Conservation (phyloP, 2,888 invertebrate genomes). For the Caenorhabditis japonica region DNA sequence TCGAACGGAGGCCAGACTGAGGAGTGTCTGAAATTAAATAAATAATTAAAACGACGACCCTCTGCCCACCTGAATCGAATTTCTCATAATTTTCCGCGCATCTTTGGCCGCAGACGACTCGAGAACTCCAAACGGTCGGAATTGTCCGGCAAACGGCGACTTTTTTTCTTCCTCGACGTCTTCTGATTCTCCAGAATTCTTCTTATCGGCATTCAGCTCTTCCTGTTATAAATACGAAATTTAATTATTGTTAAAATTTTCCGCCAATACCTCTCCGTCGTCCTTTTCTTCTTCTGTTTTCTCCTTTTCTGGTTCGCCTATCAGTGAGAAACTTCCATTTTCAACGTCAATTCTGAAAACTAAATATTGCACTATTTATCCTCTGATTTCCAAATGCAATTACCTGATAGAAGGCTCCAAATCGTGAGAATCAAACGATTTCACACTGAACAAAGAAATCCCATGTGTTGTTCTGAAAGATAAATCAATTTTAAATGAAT, state of each 20-base stretch:
- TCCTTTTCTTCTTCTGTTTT: constrained; percentile 13
- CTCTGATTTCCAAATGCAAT: no score
- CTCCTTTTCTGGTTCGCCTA: constrained; percentile 13
- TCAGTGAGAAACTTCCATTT: constrained; percentile 10
- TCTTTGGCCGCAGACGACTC: constrained; percentile 54
- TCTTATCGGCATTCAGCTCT: constrained; percentile 1
- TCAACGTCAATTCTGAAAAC: constrained; percentile 23
- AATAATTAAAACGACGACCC: neutral
- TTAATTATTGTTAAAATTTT: neutral
- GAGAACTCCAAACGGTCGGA: constrained; percentile 58
- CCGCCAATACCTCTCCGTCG: neutral
- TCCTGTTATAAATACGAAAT: constrained; percentile 13
- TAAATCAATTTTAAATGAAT: neutral
- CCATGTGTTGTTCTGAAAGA: constrained; percentile 47
- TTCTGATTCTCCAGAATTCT: constrained; percentile 27
- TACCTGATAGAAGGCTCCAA: constrained; percentile 45
- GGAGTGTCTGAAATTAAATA: constrained; percentile 22
- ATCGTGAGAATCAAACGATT: constrained; percentile 45
- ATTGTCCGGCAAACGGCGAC: constrained; percentile 27
- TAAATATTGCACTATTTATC: no score
- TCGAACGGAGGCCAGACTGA: constrained; percentile 21
- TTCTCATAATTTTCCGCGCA: constrained; percentile 42
- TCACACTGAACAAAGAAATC: constrained; percentile 51
- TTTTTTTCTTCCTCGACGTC: constrained; percentile 33
- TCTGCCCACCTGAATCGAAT: constrained; percentile 27